Evolutionary conservation across 2,888 invertebrate species (phyloP).

Genomic region (Drosophila infuscata): DNA sequence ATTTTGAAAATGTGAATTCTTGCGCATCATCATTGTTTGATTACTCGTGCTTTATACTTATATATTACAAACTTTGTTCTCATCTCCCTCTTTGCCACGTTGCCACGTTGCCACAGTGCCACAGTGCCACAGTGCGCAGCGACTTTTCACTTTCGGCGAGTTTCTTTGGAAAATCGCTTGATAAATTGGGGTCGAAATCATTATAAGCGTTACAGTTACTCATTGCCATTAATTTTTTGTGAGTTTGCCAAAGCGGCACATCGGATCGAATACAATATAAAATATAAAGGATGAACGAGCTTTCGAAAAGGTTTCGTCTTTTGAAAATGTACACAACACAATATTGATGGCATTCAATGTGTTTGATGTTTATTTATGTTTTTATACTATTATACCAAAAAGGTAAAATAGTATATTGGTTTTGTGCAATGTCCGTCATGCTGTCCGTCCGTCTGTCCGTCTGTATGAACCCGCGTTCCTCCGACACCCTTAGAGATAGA

Average conservation of each 20-base stretch:
- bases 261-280: slow-evolving; percentile 12
- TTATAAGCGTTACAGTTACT: slow-evolving; percentile 78
- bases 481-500: too few relatives aligned
- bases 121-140: slow-evolving; percentile 2
- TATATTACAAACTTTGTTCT: slow-evolving; percentile 58
- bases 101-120: neutral
- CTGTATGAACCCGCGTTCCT: too few relatives aligned
- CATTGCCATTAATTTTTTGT: slow-evolving; percentile 73
- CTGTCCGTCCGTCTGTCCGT: too few relatives aligned
- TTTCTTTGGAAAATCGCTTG: slow-evolving; percentile 66
- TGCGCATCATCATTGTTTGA: slow-evolving; percentile 83
- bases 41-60: slow-evolving; percentile 76
- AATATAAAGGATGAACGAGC: slow-evolving; percentile 16
- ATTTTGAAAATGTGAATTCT: slow-evolving; percentile 82
- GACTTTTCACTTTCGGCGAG: slow-evolving; percentile 62
- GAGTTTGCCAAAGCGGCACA: slow-evolving; percentile 6
- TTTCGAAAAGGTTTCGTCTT: slow-evolving; percentile 1
- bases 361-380: slow-evolving; percentile 16
- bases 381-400: too few relatives aligned
- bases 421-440: too few relatives aligned
- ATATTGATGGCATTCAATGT: slow-evolving; percentile 34
- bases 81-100: slow-evolving; percentile 42
- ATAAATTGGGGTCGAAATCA: slow-evolving; percentile 82
- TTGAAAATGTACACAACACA: slow-evolving; percentile 11
- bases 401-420: too few relatives aligned